phyloP scores from a whole-genome alignment of 2,797 vertebrate species.

The Orestias chungarensis region DNA sequence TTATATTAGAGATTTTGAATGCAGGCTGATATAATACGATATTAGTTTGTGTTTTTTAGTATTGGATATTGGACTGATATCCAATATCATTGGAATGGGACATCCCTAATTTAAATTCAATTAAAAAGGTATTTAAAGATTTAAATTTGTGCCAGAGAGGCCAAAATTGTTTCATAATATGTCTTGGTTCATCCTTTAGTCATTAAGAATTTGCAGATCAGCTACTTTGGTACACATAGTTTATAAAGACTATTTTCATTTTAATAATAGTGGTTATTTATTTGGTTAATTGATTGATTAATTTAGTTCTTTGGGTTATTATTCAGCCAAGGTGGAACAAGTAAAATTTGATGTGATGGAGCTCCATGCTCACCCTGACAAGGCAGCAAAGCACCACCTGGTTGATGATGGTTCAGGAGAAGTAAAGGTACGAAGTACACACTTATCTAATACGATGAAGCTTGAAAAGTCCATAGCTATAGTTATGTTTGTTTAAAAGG shows the following conservation, averaged over 20 bases:
- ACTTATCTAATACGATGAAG: neutral
- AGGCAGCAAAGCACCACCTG: constrained; percentile 90
- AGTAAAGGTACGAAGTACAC: constrained; percentile 75
- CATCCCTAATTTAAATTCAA: no score
- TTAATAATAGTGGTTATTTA: neutral
- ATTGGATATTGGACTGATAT: no score
- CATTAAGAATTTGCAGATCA: neutral
- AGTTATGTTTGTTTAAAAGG: neutral
- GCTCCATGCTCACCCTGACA: constrained; percentile 86
- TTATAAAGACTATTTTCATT: neutral
- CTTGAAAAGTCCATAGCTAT: neutral
- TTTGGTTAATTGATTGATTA: neutral
- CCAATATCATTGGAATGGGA: no score
- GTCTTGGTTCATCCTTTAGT: neutral
- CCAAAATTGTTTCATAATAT: neutral
- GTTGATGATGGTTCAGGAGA: constrained; percentile 89
- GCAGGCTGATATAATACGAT: no score
- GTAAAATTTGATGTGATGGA: constrained; percentile 89
- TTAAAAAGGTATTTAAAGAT: no score
- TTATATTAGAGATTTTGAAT: no score
- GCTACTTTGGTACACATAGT: neutral
- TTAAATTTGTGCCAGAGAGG: neutral
- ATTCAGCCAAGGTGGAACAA: constrained; percentile 86
- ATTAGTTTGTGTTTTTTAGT: no score
- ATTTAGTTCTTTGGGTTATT: neutral